These are phyloP conservation scores for Pygmarrhopalites habei DNA, from an alignment of 1,140 invertebrate species.

Conservation along the genomic window DNA sequence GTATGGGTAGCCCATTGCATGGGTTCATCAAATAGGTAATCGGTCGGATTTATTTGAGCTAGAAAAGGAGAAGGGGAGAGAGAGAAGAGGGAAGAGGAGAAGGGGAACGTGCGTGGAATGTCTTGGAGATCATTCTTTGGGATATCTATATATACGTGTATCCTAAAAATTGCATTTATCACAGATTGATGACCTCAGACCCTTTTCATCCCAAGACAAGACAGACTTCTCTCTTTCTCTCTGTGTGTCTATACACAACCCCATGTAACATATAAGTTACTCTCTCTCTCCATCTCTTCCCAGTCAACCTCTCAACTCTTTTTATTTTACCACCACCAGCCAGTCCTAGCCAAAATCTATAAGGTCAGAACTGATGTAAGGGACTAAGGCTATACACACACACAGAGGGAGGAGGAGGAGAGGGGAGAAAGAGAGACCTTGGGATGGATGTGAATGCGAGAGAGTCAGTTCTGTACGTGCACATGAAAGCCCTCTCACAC, in stretches of 20 bases:
- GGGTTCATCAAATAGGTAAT: constrained; percentile 40
- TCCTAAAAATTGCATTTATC: constrained; percentile 40
- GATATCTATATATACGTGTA: too few relatives aligned
- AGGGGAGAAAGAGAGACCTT: too few relatives aligned
- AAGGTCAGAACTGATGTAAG: too few relatives aligned
- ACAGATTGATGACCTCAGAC: constrained; percentile 39
- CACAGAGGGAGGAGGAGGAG: too few relatives aligned
- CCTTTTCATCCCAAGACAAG: constrained; percentile 12
- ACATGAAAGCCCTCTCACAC: too few relatives aligned
- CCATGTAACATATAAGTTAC: not conserved
- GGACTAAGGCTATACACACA: too few relatives aligned
- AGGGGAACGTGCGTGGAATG: constrained; percentile 35
- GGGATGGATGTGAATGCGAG: too few relatives aligned
- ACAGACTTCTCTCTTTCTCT: not conserved
- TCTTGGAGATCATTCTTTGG: too few relatives aligned
- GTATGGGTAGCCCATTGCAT: constrained; percentile 38
- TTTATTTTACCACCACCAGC: too few relatives aligned
- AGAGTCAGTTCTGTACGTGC: too few relatives aligned
- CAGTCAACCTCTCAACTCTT: not conserved
- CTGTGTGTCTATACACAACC: not conserved
- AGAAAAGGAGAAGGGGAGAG: constrained; percentile 27
- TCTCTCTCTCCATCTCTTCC: not conserved
- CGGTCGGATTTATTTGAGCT: constrained; percentile 39
- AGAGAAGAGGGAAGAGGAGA: too few relatives aligned
- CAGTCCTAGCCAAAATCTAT: too few relatives aligned